Base-by-base conservation (phyloP, 1,140 invertebrate species). In the Palaemon carinicauda region DNA sequence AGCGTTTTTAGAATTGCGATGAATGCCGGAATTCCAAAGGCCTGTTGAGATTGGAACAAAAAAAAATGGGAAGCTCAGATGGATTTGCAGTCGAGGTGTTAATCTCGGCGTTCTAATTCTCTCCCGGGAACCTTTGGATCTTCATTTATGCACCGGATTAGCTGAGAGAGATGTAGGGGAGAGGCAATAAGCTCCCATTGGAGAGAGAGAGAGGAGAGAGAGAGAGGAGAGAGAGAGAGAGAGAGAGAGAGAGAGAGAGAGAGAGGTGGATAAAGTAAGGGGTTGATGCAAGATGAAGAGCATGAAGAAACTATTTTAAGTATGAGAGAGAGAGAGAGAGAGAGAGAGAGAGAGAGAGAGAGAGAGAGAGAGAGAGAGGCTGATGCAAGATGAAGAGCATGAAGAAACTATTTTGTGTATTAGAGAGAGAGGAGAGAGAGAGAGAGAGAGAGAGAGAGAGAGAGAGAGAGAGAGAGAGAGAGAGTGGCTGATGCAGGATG, bases 121-220 rank as follows among this genome's bases (percentile, higher is more conserved):
- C 75, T 78, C 75, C 52, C 27, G 24, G 41, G 29, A 12, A 33
- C 75, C 50, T 41, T 78, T 19, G 51, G 41, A 52, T 54, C 52
- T 33, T 78, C 69, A 73, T 73, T 73, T 73, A 73, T 73, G 69
- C 69, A 73, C 24, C 41, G 21, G 69, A 73, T 73, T 73, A 73
- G 24, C 69, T 29, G 69, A 73, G 24, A 73, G 51, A 29, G 31
- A 29, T 7, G 53, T 27, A 27, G 52, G 52, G 77, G 52, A 31
- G 53, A 21, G 19, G 17, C n/a, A n/a, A n/a, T n/a, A n/a, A n/a
- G n/a, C n/a, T n/a, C n/a, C n/a, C n/a, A n/a, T n/a, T n/a, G 29
- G 9, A 27, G 31, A 50, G 4, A 24, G 29, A 27, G 15, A 21
- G 19, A 24, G 29, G 9, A 27, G 31, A 50, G 4, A 24, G 29